A percentile compares a stretch with the other conserved stretches of the same genome.
phyloP scores from a whole-genome alignment of 2,888 invertebrate species.

The Minunthozetes semirufus region DNA sequence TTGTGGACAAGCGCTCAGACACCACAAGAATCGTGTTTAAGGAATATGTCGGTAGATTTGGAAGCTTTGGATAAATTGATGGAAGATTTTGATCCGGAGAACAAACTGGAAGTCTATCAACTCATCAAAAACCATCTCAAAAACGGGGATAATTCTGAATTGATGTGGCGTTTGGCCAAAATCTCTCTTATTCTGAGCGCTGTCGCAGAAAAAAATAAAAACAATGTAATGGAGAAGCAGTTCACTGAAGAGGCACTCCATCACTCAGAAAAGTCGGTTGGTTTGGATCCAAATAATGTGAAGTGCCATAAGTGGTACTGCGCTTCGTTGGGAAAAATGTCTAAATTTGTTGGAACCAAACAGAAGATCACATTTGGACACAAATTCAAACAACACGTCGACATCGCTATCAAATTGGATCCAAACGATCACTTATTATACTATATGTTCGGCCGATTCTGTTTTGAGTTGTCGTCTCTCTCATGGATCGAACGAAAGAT shows the following conservation, averaged over 20 bases:
- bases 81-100: background rate
- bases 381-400: conserved; percentile 62
- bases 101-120: background rate
- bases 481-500: conserved; percentile 62
- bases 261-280: background rate
- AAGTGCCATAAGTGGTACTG: conserved; percentile 16
- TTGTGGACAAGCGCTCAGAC: too few species aligned
- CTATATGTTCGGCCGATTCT: conserved; percentile 64
- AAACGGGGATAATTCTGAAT: background rate
- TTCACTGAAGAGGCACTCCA: background rate
- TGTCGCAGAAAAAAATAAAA: background rate
- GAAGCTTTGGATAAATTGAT: too few species aligned
- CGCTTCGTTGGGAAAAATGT: conserved; percentile 45
- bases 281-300: background rate
- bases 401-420: conserved; percentile 57
- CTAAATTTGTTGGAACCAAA: conserved; percentile 52
- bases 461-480: conserved; percentile 56
- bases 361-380: conserved; percentile 62
- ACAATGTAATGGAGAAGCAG: background rate
- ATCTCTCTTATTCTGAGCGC: background rate
- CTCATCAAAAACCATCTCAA: background rate
- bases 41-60: too few species aligned
- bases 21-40: too few species aligned
- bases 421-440: conserved; percentile 59
- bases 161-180: conserved; percentile 2